A percentile compares a stretch with the other conserved stretches of the same genome.
These are phyloP conservation scores for Pteromalus puparum DNA, from an alignment of 1,140 invertebrate species.

Conservation along the genomic window DNA sequence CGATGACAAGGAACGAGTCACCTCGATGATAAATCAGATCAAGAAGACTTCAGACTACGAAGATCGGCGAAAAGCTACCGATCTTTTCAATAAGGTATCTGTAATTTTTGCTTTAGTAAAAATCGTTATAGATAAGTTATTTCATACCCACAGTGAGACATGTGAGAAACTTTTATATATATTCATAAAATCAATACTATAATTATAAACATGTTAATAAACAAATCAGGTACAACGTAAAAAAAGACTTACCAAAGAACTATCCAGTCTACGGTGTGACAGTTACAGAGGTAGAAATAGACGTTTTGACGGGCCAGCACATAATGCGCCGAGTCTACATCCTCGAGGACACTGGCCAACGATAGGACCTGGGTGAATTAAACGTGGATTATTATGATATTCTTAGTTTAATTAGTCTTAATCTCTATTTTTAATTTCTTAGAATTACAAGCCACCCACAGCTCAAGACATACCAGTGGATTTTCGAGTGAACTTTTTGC, in stretches of 20 bases:
- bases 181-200: too few relatives aligned
- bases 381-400: constrained; percentile 6
- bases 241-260: constrained; percentile 61
- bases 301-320: constrained; percentile 85
- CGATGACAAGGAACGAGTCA: constrained; percentile 61
- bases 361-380: constrained; percentile 83
- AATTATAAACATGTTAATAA: constrained; percentile 36
- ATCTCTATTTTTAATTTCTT: constrained; percentile 23
- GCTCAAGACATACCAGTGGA: constrained; percentile 91
- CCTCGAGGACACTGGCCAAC: constrained; percentile 85
- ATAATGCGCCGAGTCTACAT: constrained; percentile 82
- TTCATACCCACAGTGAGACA: too few relatives aligned
- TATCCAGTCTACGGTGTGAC: constrained; percentile 81
- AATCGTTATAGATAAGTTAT: too few relatives aligned
- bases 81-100: constrained; percentile 79
- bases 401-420: constrained; percentile 6
- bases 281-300: constrained; percentile 83
- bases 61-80: constrained; percentile 75
- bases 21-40: constrained; percentile 77
- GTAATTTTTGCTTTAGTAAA: too few relatives aligned
- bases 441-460: constrained; percentile 88
- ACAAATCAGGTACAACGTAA: neutral
- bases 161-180: too few relatives aligned
- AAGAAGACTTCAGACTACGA: constrained; percentile 79
- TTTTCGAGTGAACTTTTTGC: constrained; percentile 84